Evolutionary conservation across 2,888 invertebrate species (phyloP), one percentile per base, ranked within the genome.

Genomic region (Drosophila heteroneura): DNA sequence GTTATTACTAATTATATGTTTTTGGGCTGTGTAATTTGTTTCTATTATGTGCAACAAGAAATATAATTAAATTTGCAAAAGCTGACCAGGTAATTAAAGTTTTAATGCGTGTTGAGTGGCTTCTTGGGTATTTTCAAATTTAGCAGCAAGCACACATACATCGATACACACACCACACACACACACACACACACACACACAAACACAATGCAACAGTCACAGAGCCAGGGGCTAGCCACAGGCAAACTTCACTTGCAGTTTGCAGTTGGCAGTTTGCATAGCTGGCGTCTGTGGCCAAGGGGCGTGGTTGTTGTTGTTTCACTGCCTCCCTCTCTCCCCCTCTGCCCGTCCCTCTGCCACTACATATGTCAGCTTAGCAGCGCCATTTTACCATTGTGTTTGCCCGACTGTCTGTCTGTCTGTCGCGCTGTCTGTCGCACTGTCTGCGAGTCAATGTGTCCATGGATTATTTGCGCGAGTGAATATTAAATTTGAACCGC

Each of bases 401-500:
- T 77, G 63, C 62, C 67, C 28, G 53, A 35, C 63, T 54, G 51
- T 67, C 59, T 53, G 49, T 37, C 58, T 30, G 39, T 9, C 62
- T 47, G 39, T 35, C 53, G 32, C 14, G 6, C 49, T 28, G 16
- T 49, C 49, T 26, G 49, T 49, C 49, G 14, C 9, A 19, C 51
- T 53, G 39, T 41, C 54, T 37, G 52, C 54, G 44, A 41, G 54
- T 66, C 61, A 63, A 63, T 74, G 57, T 64, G 64, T 64, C 69
- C 26, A 76, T 82, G 85, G 90, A 90, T 86, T 86, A 86, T 86
- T 86, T 90, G 89, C 83, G 85, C 85, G 81, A 90, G 85, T 89
- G 87, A 86, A 90, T 87, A 87, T 90, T 87, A 87, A 87, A 87
- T 87, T 90, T 89, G 87, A 89, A 82, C 91, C 90, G 86, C 87